Evolutionary conservation across 2,888 invertebrate genomes (phyloP).

Genomic region (Parnassius orleans): DNA sequence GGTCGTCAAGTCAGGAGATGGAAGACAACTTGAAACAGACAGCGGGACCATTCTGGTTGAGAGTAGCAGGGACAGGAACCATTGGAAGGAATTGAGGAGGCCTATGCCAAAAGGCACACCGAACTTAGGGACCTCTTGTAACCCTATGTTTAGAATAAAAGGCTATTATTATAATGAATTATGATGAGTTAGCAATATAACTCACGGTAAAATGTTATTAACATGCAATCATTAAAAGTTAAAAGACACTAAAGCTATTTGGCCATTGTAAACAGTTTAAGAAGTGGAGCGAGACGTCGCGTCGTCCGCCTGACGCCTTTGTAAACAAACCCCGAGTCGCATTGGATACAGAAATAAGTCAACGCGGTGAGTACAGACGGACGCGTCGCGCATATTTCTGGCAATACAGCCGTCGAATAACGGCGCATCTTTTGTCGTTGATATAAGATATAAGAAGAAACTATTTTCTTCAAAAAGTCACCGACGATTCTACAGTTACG

Average conservation of each 20-base stretch:
- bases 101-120: too few species aligned
- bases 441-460: neutral
- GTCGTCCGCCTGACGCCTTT: conserved; percentile 27
- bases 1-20: too few species aligned
- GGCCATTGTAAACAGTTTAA: conserved; percentile 10
- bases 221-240: neutral
- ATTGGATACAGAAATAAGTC: conserved; percentile 32
- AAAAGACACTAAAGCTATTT: conserved; percentile 29
- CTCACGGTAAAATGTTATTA: neutral
- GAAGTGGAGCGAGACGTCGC: conserved; percentile 29
- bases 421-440: conserved; percentile 1
- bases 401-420: conserved; percentile 31
- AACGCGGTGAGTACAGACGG: conserved; percentile 17
- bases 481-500: neutral
- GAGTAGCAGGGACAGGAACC: too few species aligned
- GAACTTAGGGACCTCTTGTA: too few species aligned
- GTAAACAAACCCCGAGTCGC: conserved; percentile 49
- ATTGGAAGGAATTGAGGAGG: too few species aligned
- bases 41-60: too few species aligned
- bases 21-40: too few species aligned
- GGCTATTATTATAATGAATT: too few species aligned
- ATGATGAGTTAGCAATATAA: neutral
- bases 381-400: conserved; percentile 35
- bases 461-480: too few species aligned
- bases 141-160: too few species aligned